A percentile compares a stretch with the other conserved stretches of the same genome.
Evolutionary conservation across 1,140 invertebrate genomes (phyloP).

Genomic region (Diorhabda sublineata): DNA sequence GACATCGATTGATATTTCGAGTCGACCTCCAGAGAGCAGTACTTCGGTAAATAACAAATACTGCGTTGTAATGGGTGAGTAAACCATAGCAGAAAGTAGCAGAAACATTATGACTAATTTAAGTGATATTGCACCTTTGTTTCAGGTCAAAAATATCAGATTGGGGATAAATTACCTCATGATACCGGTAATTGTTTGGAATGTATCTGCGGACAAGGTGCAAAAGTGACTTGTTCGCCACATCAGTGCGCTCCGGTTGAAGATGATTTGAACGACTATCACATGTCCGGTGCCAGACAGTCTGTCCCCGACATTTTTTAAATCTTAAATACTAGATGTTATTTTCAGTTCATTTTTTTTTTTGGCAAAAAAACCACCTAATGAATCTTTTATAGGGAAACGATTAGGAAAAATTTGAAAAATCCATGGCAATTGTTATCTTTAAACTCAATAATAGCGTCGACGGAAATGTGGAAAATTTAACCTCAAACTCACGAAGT

Average conservation of each 20-base stretch:
- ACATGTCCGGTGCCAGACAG: slow-evolving; percentile 39
- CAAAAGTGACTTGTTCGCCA: slow-evolving; percentile 64
- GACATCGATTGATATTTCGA: slow-evolving; percentile 4
- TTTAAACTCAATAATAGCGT: neutral
- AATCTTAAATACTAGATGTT: slow-evolving; percentile 5
- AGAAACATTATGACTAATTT: neutral
- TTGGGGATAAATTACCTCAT: slow-evolving; percentile 61
- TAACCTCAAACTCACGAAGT: neutral
- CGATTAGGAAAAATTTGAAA: too few species aligned
- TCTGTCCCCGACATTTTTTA: slow-evolving; percentile 39
- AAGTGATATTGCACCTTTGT: slow-evolving; percentile 8
- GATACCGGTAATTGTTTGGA: slow-evolving; percentile 67
- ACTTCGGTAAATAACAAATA: slow-evolving; percentile 17
- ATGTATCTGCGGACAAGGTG: slow-evolving; percentile 60
- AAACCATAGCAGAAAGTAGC: neutral
- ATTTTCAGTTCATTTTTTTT: neutral
- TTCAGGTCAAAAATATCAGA: slow-evolving; percentile 58
- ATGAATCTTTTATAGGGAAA: neutral
- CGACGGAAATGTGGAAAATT: neutral
- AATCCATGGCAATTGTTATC: too few species aligned
- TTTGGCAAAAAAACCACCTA: neutral
- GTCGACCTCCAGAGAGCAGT: slow-evolving; percentile 5
- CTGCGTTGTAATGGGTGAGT: slow-evolving; percentile 30
- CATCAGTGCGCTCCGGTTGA: slow-evolving; percentile 42
- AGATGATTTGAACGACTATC: slow-evolving; percentile 45